A percentile compares a stretch with the other conserved stretches of the same genome.
Conservation (phyloP, 1,140 invertebrate species). For the honey bee (Apis mellifera) region Amel_HAv3.1 CM009935.2:2676001-2676500, state of each 20-base stretch:
- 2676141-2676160: slow-evolving; percentile 3
- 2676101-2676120: neutral
- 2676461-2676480: slow-evolving; percentile 41
- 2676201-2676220: neutral
- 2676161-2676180: neutral
- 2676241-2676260: slow-evolving; percentile 39
- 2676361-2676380: slow-evolving; percentile 38
- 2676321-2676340: slow-evolving; percentile 50
- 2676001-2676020: no score
- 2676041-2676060: no score
- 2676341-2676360: neutral
- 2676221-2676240: neutral
- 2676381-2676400: slow-evolving; percentile 37
- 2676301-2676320: slow-evolving; percentile 42
- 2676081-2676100: neutral
- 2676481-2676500: slow-evolving; percentile 3
- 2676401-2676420: slow-evolving; percentile 49
- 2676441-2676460: slow-evolving; percentile 65
- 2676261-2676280: slow-evolving; percentile 68
- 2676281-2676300: neutral
- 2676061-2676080: neutral
- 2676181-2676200: neutral
- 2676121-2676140: neutral
- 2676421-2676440: slow-evolving; percentile 68
- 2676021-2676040: no score